Evolutionary conservation across 2,113 vertebrate species (phyloP), one percentile per base, ranked within the genome.

Genomic region (Aphyosemion australe): DNA sequence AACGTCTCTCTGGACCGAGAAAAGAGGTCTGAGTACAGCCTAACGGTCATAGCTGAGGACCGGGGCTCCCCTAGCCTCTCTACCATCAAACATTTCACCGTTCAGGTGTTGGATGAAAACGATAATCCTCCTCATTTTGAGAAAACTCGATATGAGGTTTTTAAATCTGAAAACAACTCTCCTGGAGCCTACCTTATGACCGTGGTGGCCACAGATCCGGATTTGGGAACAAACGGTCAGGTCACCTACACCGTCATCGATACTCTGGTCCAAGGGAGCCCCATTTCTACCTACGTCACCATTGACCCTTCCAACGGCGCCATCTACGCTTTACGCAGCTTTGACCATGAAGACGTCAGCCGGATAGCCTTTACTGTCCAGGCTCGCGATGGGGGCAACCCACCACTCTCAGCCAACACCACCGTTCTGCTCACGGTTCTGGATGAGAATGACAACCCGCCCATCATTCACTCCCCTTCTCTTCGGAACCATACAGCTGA

Each of bases 31-130:
- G 96, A 99, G 77, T 99, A 99, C 73, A 97, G 96, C 66, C 88
- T 99, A 84, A 98, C 96, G 0, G 92, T 99, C 58, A 96, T 98
- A 20, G 97, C 97, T 0, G 96, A 98, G 81, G 97, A 99, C 93
- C 92, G 75, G 39, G 97, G 97, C 16, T 94, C 90, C 0, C 96
- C 97, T 1, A 97, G 94, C 73, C 94, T 99, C 46, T 98, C 96
- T 49, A 95, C 95, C 47, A 94, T 96, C 48, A 98, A 98, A 86
- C 96, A 98, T 79, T 97, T 99, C 81, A 97, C 94, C 0, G 96
- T 99, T 32, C 96, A 98, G 84, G 91, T 99, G 55, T 89, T 93
- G 81, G 97, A 99, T 84, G 94, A 98, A 70, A 99, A 99, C 42
- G 97, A 99, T 93, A 99, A 99, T 80, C 93, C 96, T 31, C 97